phyloP scores from a whole-genome alignment of 2,797 vertebrate genomes.

The Toxotes lorentzi region DNA sequence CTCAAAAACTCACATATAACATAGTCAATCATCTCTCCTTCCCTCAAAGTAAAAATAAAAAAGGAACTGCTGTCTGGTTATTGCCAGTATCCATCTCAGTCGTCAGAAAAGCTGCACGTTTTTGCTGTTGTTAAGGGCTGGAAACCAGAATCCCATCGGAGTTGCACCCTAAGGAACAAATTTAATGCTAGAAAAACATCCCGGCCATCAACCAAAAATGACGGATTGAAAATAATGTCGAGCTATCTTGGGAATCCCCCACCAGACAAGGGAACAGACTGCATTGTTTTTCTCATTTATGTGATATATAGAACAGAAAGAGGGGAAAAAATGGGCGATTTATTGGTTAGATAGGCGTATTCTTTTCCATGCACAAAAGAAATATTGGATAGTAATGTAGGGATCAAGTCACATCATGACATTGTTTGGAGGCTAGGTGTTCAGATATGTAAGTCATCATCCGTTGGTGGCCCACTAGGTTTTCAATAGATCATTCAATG shows the following conservation, averaged over 20 bases:
- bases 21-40: conserved; percentile 86
- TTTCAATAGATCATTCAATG: conserved; percentile 84
- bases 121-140: conserved; percentile 88
- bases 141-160: conserved; percentile 87
- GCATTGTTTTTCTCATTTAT: conserved; percentile 89
- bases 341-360: conserved; percentile 86
- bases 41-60: conserved; percentile 87
- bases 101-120: conserved; percentile 89
- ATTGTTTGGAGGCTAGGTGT: conserved; percentile 83
- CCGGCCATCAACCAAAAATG: conserved; percentile 89
- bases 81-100: conserved; percentile 89
- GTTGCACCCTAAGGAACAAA: conserved; percentile 87
- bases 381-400: conserved; percentile 85
- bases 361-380: conserved; percentile 83
- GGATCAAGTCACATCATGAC: conserved; percentile 86
- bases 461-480: conserved; percentile 74
- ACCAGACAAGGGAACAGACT: conserved; percentile 88
- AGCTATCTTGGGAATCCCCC: conserved; percentile 88
- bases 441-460: conserved; percentile 83
- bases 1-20: conserved; percentile 87
- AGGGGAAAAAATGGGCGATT: conserved; percentile 86
- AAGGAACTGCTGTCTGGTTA: conserved; percentile 87
- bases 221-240: conserved; percentile 89
- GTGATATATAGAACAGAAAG: conserved; percentile 88
- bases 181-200: conserved; percentile 89